Percentiles rank a stretch among this genome's conserved stretches.
These are phyloP conservation scores for Bothrops jararaca DNA, from an alignment of 2,113 vertebrate species.

Conservation along the genomic window DNA sequence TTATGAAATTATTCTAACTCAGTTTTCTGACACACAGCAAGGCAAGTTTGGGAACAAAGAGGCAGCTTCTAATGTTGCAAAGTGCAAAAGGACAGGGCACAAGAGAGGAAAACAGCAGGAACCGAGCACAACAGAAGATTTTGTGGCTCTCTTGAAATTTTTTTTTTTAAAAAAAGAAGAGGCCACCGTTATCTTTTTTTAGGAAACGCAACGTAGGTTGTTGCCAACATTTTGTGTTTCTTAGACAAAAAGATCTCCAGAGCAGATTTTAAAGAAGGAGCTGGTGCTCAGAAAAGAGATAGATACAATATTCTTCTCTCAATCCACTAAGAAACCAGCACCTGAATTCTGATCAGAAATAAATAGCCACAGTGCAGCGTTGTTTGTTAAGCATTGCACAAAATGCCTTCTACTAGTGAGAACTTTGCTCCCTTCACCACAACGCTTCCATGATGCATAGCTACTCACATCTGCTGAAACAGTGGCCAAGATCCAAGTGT, in stretches of 20 bases:
- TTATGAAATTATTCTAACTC: background rate
- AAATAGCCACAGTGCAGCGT: background rate
- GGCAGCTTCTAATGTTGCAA: background rate
- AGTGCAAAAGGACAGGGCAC: background rate
- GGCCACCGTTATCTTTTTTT: background rate
- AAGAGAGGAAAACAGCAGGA: background rate
- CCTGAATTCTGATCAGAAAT: background rate
- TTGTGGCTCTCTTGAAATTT: background rate
- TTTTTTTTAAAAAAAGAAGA: background rate
- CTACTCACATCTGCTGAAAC: background rate
- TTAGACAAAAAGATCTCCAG: background rate
- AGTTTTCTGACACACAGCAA: background rate
- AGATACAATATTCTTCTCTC: background rate
- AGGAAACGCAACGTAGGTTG: background rate
- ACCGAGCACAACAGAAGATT: background rate
- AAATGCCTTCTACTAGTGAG: background rate
- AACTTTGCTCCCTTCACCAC: background rate
- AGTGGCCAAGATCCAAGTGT: background rate
- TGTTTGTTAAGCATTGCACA: background rate
- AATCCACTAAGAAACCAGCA: background rate
- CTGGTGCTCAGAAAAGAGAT: background rate
- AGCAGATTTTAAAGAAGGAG: background rate
- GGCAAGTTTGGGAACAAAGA: background rate
- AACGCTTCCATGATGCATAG: background rate
- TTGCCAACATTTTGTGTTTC: background rate